Evolutionary conservation across 2,888 invertebrate genomes (phyloP).

Genomic region (Exocentrus adspersus): DNA sequence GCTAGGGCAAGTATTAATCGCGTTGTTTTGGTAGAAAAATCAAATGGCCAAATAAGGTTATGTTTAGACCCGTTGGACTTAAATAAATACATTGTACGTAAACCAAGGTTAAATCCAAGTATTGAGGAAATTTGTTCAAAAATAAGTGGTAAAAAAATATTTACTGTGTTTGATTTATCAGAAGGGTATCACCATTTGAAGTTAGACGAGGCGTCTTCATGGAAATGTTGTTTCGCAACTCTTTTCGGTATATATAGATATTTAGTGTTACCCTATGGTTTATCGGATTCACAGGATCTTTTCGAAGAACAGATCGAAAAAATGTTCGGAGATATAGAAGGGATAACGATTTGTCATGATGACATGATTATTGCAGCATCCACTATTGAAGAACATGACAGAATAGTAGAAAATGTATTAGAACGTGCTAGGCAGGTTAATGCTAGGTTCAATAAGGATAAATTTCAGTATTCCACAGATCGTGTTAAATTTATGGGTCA

Average conservation of each 20-base stretch:
- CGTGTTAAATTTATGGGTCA: constrained; percentile 31
- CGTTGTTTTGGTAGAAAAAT: constrained; percentile 33
- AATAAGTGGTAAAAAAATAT: constrained; percentile 25
- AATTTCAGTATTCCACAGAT: constrained; percentile 36
- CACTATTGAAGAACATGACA: constrained; percentile 35
- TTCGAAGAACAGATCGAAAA: constrained; percentile 39
- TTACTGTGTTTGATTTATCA: constrained; percentile 28
- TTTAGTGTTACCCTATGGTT: constrained; percentile 37
- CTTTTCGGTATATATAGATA: constrained; percentile 36
- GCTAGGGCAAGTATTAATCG: constrained; percentile 34
- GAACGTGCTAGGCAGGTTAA: constrained; percentile 31
- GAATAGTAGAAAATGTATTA: constrained; percentile 31
- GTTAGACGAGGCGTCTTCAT: constrained; percentile 33
- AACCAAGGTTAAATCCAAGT: constrained; percentile 17
- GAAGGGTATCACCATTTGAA: constrained; percentile 40
- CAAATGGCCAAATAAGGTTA: constrained; percentile 29
- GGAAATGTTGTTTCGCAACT: constrained; percentile 42
- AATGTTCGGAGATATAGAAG: constrained; percentile 36
- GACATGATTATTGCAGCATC: constrained; percentile 35
- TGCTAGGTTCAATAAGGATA: constrained; percentile 39
- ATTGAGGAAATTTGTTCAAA: constrained; percentile 31
- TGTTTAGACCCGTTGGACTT: constrained; percentile 27
- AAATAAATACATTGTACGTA: constrained; percentile 27
- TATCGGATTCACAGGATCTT: constrained; percentile 41
- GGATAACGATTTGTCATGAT: constrained; percentile 36